These are phyloP conservation scores for Blastobasis lacticolella DNA, from an alignment of 2,888 invertebrate genomes.

Conservation along the genomic window DNA sequence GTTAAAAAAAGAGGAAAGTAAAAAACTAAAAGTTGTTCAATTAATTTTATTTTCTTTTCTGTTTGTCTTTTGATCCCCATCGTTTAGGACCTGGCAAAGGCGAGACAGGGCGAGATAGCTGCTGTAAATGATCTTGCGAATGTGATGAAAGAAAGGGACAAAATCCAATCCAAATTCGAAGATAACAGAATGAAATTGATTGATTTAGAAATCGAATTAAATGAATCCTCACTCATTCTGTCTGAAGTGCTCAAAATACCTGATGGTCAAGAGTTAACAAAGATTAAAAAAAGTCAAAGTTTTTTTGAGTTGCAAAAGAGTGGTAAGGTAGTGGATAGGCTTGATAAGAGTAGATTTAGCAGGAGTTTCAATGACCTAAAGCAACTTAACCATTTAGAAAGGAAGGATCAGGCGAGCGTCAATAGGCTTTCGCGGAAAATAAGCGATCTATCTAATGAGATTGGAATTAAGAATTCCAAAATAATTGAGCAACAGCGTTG, in stretches of 20 bases:
- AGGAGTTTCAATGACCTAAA: slow-evolving; percentile 59
- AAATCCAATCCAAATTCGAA: slow-evolving; percentile 50
- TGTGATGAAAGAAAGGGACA: slow-evolving; percentile 48
- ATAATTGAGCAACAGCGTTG: slow-evolving; percentile 72
- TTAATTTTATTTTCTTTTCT: slow-evolving; percentile 35
- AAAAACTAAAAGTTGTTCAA: slow-evolving; percentile 35
- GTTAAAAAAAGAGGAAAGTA: slow-evolving; percentile 35
- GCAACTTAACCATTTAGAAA: slow-evolving; percentile 33
- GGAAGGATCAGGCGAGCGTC: slow-evolving; percentile 34
- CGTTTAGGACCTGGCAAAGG: slow-evolving; percentile 54
- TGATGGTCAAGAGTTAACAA: slow-evolving; percentile 45
- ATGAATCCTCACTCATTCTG: slow-evolving; percentile 67
- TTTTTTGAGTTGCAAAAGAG: slow-evolving; percentile 70
- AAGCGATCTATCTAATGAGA: slow-evolving; percentile 57
- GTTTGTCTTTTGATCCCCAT: slow-evolving; percentile 48
- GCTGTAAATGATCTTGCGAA: slow-evolving; percentile 50
- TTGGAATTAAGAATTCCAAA: slow-evolving; percentile 66
- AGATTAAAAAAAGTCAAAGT: slow-evolving; percentile 59
- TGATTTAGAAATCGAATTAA: slow-evolving; percentile 69
- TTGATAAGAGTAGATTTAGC: slow-evolving; percentile 67
- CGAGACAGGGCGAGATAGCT: slow-evolving; percentile 53
- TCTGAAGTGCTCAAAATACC: slow-evolving; percentile 66
- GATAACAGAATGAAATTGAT: slow-evolving; percentile 60
- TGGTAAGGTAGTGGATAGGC: slow-evolving; percentile 75
- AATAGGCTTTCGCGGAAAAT: slow-evolving; percentile 56